A percentile compares a stretch with the other conserved stretches of the same genome.
These are phyloP conservation scores for Drosophila triauraria DNA, from an alignment of 1,140 invertebrate genomes.

Conservation along the genomic window DNA sequence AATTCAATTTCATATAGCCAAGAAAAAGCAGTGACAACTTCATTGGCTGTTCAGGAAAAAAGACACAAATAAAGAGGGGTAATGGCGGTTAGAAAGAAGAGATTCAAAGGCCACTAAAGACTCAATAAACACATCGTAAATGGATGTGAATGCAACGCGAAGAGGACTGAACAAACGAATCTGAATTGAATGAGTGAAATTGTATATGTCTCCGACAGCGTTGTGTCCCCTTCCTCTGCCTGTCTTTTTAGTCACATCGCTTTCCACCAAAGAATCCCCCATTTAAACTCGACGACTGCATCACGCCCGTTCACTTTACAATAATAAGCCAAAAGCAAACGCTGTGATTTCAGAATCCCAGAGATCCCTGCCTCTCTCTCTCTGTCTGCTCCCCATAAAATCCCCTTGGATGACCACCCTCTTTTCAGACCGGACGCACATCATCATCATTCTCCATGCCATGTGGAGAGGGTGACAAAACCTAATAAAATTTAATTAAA, in stretches of 20 bases:
- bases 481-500: conserved; percentile 84
- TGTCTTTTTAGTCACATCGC: not conserved
- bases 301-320: conserved; percentile 49
- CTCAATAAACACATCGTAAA: conserved; percentile 73
- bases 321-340: conserved; percentile 72
- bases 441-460: conserved; percentile 34
- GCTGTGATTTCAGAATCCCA: conserved; percentile 66
- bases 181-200: conserved; percentile 73
- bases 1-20: conserved; percentile 47
- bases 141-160: conserved; percentile 52
- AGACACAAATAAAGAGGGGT: not conserved
- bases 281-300: conserved; percentile 41
- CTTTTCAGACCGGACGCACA: conserved; percentile 60
- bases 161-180: conserved; percentile 50
- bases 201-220: conserved; percentile 41
- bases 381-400: conserved; percentile 1
- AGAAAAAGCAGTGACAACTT: conserved; percentile 45
- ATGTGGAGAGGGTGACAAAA: conserved; percentile 76
- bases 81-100: conserved; percentile 33
- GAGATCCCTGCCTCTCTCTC: conserved; percentile 1
- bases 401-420: conserved; percentile 8
- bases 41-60: conserved; percentile 25
- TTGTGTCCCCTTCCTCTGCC: not conserved
- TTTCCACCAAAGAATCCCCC: conserved; percentile 13
- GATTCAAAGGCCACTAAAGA: conserved; percentile 66